These are phyloP conservation scores for Agonopterix alstromeriana DNA, from an alignment of 2,888 invertebrate genomes.

Conservation along the genomic window DNA sequence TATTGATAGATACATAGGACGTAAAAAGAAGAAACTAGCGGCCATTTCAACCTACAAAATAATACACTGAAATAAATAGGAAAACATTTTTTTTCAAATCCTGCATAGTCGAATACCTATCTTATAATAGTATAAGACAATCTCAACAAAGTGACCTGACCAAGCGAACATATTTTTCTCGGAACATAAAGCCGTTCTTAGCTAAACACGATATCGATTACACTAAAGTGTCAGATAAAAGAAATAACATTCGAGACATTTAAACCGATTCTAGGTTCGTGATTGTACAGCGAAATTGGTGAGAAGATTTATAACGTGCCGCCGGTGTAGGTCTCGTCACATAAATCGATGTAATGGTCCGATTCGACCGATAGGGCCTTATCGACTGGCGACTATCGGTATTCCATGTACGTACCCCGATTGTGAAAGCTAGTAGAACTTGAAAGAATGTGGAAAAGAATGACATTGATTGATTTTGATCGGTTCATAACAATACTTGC, in stretches of 20 bases:
- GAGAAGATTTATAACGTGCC: conserved; percentile 49
- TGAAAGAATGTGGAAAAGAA: conserved; percentile 31
- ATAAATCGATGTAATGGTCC: conserved; percentile 54
- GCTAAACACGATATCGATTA: conserved; percentile 19
- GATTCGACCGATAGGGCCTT: conserved; percentile 46
- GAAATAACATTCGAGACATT: conserved; percentile 27
- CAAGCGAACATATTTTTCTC: no score
- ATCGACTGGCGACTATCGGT: conserved; percentile 36
- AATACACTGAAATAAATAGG: no score
- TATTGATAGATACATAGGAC: no score
- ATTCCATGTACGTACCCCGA: conserved; percentile 14
- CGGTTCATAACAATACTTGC: conserved; percentile 17
- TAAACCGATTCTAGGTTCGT: conserved; percentile 27
- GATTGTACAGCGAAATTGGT: conserved; percentile 34
- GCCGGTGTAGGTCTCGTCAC: conserved; percentile 45
- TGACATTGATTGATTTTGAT: conserved; percentile 41
- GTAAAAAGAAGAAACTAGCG: no score
- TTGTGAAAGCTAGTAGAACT: conserved; percentile 48
- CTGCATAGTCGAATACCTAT: no score
- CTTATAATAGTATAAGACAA: no score
- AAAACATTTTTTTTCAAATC: no score
- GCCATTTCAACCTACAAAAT: no score
- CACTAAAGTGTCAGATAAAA: conserved; percentile 22
- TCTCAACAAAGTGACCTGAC: no score
- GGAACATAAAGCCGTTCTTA: no score